Percentiles rank a stretch among this genome's conserved stretches.
phyloP scores from a whole-genome alignment of 2,113 vertebrate species.

The Hymenochirus boettgeri region DNA sequence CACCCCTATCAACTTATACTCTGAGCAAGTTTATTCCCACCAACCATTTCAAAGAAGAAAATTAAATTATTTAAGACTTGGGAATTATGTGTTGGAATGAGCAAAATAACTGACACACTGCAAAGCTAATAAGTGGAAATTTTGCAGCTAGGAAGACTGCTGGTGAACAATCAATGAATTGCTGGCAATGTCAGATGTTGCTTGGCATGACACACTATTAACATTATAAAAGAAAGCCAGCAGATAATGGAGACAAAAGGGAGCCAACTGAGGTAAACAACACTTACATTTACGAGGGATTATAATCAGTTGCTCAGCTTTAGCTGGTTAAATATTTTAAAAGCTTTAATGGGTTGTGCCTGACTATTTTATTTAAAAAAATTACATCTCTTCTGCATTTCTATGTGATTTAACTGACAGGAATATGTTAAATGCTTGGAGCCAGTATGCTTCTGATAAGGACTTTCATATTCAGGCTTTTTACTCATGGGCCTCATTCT shows the following conservation, averaged over 20 bases:
- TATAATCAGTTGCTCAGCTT: conserved; percentile 1
- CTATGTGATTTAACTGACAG: neutral
- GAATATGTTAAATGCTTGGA: too few relatives aligned
- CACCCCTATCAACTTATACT: conserved; percentile 36
- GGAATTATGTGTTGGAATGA: conserved; percentile 34
- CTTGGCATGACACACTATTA: conserved; percentile 36
- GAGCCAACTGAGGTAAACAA: conserved; percentile 33
- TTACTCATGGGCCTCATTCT: too few relatives aligned
- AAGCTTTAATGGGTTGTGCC: neutral
- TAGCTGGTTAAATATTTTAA: conserved; percentile 8
- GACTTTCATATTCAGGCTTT: too few relatives aligned
- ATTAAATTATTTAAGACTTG: conserved; percentile 36
- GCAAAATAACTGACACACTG: conserved; percentile 14
- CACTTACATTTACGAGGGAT: conserved; percentile 16
- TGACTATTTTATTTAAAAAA: conserved; percentile 2
- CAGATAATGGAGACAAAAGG: conserved; percentile 28
- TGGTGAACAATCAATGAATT: conserved; percentile 18
- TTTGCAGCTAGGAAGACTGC: conserved; percentile 20
- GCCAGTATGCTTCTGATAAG: too few relatives aligned
- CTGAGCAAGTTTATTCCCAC: conserved; percentile 24
- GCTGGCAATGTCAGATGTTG: conserved; percentile 38
- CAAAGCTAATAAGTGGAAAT: conserved; percentile 25
- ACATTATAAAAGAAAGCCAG: conserved; percentile 33
- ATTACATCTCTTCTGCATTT: neutral
- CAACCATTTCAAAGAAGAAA: conserved; percentile 21